Evolutionary conservation across 2,888 invertebrate species (phyloP).

Genomic region (Masnerella sp.): DNA sequence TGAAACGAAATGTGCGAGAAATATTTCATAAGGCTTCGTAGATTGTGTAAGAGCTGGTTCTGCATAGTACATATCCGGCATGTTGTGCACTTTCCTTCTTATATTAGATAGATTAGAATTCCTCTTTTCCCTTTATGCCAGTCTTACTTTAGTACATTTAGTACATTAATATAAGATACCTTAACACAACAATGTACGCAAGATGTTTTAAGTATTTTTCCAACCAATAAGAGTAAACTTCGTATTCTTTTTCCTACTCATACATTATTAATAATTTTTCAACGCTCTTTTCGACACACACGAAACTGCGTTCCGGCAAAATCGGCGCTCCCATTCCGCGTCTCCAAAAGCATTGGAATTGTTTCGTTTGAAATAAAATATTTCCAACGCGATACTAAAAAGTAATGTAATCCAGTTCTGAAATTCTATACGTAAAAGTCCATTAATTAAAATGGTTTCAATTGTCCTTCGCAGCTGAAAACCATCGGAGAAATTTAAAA

Average conservation of each 20-base stretch:
- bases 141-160: slow-evolving; percentile 37
- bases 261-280: no score
- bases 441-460: no score
- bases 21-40: slow-evolving; percentile 73
- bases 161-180: slow-evolving; percentile 43
- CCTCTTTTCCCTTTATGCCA: slow-evolving; percentile 37
- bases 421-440: no score
- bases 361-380: no score
- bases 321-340: no score
- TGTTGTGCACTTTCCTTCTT: slow-evolving; percentile 44
- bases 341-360: no score
- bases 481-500: no score
- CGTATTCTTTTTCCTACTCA: background rate
- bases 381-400: no score
- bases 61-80: slow-evolving; percentile 46
- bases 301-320: no score
- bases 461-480: no score
- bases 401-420: no score
- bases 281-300: no score
- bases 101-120: slow-evolving; percentile 56
- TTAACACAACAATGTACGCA: slow-evolving; percentile 24
- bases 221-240: slow-evolving; percentile 1
- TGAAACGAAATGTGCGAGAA: slow-evolving; percentile 73
- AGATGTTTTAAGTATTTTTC: slow-evolving; percentile 17
- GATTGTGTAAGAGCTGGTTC: slow-evolving; percentile 39